Evolutionary conservation across 2,113 vertebrate species (phyloP).

Genomic region (Calyptomena viridis): DNA sequence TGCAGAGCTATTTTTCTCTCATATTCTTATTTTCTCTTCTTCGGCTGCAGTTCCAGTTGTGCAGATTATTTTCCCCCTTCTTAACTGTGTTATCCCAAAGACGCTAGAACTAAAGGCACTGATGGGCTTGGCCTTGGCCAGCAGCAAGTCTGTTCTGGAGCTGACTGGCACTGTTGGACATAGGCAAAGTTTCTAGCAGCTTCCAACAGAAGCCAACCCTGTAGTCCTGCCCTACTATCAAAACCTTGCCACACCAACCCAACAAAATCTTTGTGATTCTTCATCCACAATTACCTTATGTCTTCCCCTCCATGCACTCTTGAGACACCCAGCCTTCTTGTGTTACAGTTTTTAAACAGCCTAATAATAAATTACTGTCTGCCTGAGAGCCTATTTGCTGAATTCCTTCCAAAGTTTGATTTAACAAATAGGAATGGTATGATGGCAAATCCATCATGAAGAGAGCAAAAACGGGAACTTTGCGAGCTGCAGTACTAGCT

Average conservation of each 20-base stretch:
- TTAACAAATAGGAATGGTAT: neutral
- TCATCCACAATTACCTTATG: neutral
- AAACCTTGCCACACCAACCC: neutral
- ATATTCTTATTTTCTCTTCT: neutral
- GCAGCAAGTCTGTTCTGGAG: neutral
- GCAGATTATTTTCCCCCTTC: neutral
- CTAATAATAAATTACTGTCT: neutral
- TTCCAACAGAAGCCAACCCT: neutral
- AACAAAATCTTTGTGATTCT: neutral
- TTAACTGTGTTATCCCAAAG: neutral
- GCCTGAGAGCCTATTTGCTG: neutral
- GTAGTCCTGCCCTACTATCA: fast-evolving
- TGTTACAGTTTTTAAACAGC: neutral
- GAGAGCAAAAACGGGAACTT: neutral
- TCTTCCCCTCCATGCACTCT: neutral
- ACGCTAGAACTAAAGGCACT: too few relatives aligned
- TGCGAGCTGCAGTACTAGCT: neutral
- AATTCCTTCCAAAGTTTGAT: neutral
- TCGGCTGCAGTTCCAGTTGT: neutral
- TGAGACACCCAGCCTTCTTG: neutral
- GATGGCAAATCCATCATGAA: neutral
- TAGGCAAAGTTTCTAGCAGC: neutral
- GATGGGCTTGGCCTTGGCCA: neutral
- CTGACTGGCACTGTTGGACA: neutral
- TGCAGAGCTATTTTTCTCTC: neutral